A percentile compares a stretch with the other conserved stretches of the same genome.
These are phyloP conservation scores for Omphaloscelis lunosa DNA, from an alignment of 2,888 invertebrate genomes.

Conservation along the genomic window DNA sequence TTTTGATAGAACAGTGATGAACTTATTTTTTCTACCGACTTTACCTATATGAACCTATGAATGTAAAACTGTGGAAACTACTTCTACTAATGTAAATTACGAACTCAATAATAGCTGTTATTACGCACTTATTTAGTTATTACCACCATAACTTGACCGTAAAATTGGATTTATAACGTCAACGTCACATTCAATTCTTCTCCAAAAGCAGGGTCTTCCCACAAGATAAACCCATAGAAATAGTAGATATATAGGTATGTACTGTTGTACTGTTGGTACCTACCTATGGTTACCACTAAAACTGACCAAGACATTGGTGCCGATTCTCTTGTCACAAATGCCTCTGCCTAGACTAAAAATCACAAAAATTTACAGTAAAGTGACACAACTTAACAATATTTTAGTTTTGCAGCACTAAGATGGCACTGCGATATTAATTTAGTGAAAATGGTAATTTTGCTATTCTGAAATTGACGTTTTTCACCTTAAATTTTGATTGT, in stretches of 20 bases:
- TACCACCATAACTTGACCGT: not conserved
- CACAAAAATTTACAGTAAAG: no score
- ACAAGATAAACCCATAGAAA: no score
- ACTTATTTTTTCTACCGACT: not conserved
- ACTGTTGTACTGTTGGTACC: no score
- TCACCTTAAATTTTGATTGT: no score
- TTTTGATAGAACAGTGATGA: not conserved
- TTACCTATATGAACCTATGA: not conserved
- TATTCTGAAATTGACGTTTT: no score
- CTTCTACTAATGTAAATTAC: no score
- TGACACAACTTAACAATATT: no score
- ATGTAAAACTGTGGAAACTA: not conserved
- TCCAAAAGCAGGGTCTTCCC: not conserved
- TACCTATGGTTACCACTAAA: not conserved
- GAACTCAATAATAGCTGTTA: not conserved
- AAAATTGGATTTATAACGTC: not conserved
- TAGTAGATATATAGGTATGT: not conserved
- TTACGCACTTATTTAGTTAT: not conserved
- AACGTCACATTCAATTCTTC: not conserved
- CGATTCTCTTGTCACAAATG: no score
- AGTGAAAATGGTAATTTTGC: no score
- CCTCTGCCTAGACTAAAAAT: no score
- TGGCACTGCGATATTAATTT: no score
- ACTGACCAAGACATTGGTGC: constrained; percentile 23
- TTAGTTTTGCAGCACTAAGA: no score